These are phyloP conservation scores for Meles meles DNA, from an alignment of 2,113 vertebrate genomes.

Conservation along the genomic window DNA sequence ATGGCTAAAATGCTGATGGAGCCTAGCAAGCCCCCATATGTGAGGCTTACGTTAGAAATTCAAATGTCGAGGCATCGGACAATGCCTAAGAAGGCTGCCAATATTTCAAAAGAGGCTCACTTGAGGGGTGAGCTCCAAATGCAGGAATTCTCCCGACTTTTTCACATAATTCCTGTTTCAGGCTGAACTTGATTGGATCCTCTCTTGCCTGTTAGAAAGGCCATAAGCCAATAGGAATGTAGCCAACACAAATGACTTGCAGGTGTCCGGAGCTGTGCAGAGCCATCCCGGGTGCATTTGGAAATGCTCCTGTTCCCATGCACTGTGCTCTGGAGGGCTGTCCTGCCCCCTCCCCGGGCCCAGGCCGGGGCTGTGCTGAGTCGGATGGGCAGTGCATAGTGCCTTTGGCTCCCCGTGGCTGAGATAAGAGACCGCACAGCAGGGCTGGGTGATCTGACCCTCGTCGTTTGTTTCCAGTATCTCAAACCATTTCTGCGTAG, in stretches of 20 bases:
- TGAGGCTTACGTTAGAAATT: not conserved
- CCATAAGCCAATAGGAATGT: not conserved
- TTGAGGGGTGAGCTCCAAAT: not conserved
- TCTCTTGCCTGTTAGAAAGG: not conserved
- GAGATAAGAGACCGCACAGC: not conserved
- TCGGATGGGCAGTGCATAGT: fast-evolving
- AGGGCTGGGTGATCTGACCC: not conserved
- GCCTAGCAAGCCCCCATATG: not conserved
- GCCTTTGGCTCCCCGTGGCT: not conserved
- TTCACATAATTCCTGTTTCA: not conserved
- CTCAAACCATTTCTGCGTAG: not conserved
- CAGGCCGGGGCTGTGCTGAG: not conserved
- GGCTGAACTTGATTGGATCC: not conserved
- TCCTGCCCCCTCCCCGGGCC: not conserved
- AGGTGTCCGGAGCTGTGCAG: not conserved
- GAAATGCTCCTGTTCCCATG: fast-evolving
- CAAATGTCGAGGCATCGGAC: not conserved
- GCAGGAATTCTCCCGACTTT: not conserved
- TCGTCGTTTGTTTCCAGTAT: not conserved
- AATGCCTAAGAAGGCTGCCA: not conserved
- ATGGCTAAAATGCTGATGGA: not conserved
- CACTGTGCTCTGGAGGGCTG: not conserved
- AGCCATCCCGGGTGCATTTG: no score
- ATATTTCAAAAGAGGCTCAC: not conserved
- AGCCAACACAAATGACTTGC: not conserved